Percentiles rank a stretch among this genome's conserved stretches.
Evolutionary conservation across 2,888 invertebrate genomes (phyloP).

Genomic region (Hofmannophila pseudospretella): DNA sequence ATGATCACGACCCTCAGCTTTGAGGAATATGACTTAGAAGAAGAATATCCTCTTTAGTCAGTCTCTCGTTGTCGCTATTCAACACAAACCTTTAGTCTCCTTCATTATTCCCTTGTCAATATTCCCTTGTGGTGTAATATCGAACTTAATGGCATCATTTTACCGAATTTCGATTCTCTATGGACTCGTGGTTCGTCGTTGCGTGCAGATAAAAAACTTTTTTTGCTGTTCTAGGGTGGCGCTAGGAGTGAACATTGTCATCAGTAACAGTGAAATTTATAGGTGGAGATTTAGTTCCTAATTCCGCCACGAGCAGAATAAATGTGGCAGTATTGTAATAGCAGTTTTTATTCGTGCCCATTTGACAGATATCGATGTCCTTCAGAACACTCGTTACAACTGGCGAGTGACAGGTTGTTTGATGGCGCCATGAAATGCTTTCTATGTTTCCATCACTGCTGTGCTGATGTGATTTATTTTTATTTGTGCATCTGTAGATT

Average conservation of each 20-base stretch:
- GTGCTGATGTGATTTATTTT: conserved; percentile 48
- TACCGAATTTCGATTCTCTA: conserved; percentile 53
- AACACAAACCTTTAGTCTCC: conserved; percentile 33
- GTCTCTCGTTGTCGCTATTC: too few relatives aligned
- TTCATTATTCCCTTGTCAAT: conserved; percentile 15
- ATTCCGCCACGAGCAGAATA: background rate
- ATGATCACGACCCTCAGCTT: too few relatives aligned
- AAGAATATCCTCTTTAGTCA: too few relatives aligned
- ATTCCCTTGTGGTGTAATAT: conserved; percentile 60
- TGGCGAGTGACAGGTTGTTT: conserved; percentile 28
- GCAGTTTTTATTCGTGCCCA: conserved; percentile 43
- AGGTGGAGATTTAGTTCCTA: conserved; percentile 6
- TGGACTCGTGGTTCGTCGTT: conserved; percentile 38
- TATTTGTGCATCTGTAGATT: conserved; percentile 20
- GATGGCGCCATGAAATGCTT: conserved; percentile 51
- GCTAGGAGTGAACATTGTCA: background rate
- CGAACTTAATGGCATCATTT: conserved; percentile 69
- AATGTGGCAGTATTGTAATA: conserved; percentile 21
- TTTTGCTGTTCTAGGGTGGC: background rate
- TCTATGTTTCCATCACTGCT: conserved; percentile 52
- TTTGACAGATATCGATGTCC: conserved; percentile 58
- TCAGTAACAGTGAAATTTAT: background rate
- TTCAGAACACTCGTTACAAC: conserved; percentile 26
- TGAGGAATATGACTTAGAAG: too few relatives aligned
- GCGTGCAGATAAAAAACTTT: conserved; percentile 3